Evolutionary conservation across 1,140 invertebrate species (phyloP), one percentile per base, ranked within the genome.

Genomic region (Battus philenor): DNA sequence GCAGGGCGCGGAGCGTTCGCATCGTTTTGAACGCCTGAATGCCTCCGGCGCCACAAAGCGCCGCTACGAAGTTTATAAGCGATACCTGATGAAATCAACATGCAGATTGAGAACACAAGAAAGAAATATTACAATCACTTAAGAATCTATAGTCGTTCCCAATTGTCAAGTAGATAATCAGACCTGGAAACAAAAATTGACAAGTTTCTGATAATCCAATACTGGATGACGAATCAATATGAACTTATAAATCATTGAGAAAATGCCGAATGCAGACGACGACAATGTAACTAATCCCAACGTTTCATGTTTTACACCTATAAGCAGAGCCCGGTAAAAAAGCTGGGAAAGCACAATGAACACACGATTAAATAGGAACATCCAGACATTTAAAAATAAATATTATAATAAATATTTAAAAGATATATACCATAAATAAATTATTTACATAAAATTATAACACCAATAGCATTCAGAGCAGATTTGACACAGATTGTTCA

Each of bases 11-110:
- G 77, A 97, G 90, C 73, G 96, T 97, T 92, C 95, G 89, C 96
- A 97, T 97, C 85, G 96, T 97, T 94, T 97, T 97, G 93, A 97
- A 97, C 87, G 95, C 96, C 91, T 97, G 95, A 91, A 97, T 97
- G 88, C 95, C 95, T 84, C 95, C 95, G 84, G 94, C 94, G 86
- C 95, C 95, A 88, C 91, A 91, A 86, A 97, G 90, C 86, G 94
- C 95, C 86, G 96, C 96, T 89, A 96, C 92, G 90, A 97, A 96
- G 92, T 98, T 97, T 90, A 98, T 95, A 89, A 97, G 92, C 86
- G 96, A 98, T 84, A 97, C 95, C 94, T 96, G 92, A 78, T 82
- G 61, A 80, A 77, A 80, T 80, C 69, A 86, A 83, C 57, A 75
- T 64, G 72, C 44, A 54, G 20, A 51, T 64, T 63, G 44, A 66